These are phyloP conservation scores for Drosophila navojoa DNA, from an alignment of 1,140 invertebrate species.

Conservation along the genomic window DNA sequence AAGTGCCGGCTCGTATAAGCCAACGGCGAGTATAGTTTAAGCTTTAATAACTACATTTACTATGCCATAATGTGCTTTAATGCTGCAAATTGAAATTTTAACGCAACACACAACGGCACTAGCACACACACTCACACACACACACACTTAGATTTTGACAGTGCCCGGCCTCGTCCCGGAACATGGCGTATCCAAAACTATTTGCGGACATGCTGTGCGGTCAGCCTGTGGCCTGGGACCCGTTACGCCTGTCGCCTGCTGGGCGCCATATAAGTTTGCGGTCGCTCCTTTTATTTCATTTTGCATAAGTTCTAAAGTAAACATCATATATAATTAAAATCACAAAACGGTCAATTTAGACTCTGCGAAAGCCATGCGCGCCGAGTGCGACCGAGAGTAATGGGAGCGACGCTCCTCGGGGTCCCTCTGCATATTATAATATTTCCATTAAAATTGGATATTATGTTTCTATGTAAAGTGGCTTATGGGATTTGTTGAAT, in stretches of 20 bases:
- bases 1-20: conserved; percentile 19
- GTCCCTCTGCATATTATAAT: conserved; percentile 38
- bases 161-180: background rate
- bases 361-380: conserved; percentile 31
- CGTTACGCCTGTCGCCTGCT: conserved; percentile 53
- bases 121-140: background rate
- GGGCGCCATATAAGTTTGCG: conserved; percentile 69
- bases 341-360: conserved; percentile 81
- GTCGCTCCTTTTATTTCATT: conserved; percentile 76
- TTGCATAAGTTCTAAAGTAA: conserved; percentile 83
- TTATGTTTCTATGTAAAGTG: conserved; percentile 46
- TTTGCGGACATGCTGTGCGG: conserved; percentile 75
- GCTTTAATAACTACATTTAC: conserved; percentile 79
- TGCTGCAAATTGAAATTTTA: conserved; percentile 77
- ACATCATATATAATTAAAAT: conserved; percentile 84
- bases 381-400: conserved; percentile 43
- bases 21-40: conserved; percentile 50
- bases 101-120: conserved; percentile 33
- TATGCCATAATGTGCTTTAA: conserved; percentile 69
- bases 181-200: conserved; percentile 69
- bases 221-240: conserved; percentile 59
- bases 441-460: conserved; percentile 65
- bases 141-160: conserved; percentile 28
- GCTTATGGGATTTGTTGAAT: conserved; percentile 49
- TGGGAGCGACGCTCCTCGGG: conserved; percentile 55